Evolutionary conservation across 2,113 vertebrate species (phyloP).

Genomic region (Collichthys lucidus): DNA sequence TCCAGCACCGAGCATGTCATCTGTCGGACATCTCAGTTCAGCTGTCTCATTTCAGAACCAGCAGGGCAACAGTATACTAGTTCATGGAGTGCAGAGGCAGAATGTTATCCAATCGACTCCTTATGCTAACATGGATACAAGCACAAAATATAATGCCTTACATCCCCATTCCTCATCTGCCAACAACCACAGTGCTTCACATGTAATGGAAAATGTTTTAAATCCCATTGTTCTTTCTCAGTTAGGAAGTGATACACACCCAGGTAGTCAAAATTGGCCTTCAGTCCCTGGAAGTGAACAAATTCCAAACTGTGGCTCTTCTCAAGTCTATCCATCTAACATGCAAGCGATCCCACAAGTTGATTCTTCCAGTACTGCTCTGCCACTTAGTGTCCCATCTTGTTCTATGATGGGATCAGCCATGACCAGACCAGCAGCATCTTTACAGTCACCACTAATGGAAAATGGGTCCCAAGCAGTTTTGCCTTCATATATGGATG

Average conservation of each 20-base stretch:
- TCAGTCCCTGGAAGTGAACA: conserved; percentile 44
- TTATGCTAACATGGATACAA: conserved; percentile 46
- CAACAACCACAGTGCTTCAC: conserved; percentile 82
- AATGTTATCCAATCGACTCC: conserved; percentile 67
- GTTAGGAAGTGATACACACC: conserved; percentile 74
- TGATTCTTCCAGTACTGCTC: conserved; percentile 77
- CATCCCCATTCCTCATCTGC: conserved; percentile 80
- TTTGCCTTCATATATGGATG: conserved; percentile 85
- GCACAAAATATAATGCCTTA: conserved; percentile 67
- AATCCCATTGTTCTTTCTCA: conserved; percentile 86
- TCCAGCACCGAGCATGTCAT: conserved; percentile 62
- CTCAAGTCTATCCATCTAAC: conserved; percentile 60
- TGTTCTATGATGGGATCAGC: conserved; percentile 79
- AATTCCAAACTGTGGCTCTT: conserved; percentile 50
- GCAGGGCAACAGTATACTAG: conserved; percentile 51
- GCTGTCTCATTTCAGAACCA: conserved; percentile 76
- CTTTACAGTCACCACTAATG: conserved; percentile 81
- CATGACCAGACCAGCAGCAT: conserved; percentile 79
- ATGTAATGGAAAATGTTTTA: conserved; percentile 85
- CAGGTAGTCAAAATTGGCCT: conserved; percentile 58
- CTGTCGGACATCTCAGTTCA: conserved; percentile 80
- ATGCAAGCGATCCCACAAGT: conserved; percentile 64
- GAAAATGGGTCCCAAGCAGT: conserved; percentile 84
- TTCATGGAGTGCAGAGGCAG: conserved; percentile 82
- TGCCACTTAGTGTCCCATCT: conserved; percentile 79